phyloP scores from a whole-genome alignment of 2,888 invertebrate genomes.

The Stenchaetothrips biformis region DNA sequence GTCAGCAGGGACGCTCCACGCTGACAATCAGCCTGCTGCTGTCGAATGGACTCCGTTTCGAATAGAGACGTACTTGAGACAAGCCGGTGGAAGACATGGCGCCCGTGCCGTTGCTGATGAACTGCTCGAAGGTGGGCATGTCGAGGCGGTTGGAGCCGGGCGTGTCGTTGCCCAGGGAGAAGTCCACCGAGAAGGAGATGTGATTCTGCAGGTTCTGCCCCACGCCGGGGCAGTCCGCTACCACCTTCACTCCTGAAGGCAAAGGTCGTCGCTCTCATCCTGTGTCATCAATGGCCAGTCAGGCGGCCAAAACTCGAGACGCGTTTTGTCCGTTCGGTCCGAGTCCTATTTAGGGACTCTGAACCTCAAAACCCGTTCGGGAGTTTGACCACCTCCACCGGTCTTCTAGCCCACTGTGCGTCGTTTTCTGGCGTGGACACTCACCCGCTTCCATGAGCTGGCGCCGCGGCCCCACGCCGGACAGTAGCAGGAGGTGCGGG shows the following conservation, averaged over 20 bases:
- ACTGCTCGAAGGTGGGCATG: constrained; percentile 59
- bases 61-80: constrained; percentile 53
- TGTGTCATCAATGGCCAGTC: too few relatives aligned
- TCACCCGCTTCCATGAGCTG: not conserved
- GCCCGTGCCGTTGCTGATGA: constrained; percentile 56
- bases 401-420: too few relatives aligned
- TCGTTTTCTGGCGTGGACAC: too few relatives aligned
- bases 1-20: too few relatives aligned
- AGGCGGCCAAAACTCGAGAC: too few relatives aligned
- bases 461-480: not conserved
- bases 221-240: constrained; percentile 61
- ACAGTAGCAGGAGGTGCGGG: constrained; percentile 12
- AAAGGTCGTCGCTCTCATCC: not conserved
- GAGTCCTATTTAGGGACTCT: too few relatives aligned
- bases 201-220: constrained; percentile 56
- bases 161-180: not conserved
- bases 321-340: too few relatives aligned
- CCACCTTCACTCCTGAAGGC: constrained; percentile 33
- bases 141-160: constrained; percentile 49
- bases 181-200: constrained; percentile 17
- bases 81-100: constrained; percentile 61
- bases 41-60: too few relatives aligned
- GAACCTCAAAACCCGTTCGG: too few relatives aligned
- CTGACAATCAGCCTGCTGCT: too few relatives aligned
- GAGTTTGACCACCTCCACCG: too few relatives aligned